Base-by-base conservation (phyloP, 2,888 invertebrate species). In the Ectemnius lituratus region DNA sequence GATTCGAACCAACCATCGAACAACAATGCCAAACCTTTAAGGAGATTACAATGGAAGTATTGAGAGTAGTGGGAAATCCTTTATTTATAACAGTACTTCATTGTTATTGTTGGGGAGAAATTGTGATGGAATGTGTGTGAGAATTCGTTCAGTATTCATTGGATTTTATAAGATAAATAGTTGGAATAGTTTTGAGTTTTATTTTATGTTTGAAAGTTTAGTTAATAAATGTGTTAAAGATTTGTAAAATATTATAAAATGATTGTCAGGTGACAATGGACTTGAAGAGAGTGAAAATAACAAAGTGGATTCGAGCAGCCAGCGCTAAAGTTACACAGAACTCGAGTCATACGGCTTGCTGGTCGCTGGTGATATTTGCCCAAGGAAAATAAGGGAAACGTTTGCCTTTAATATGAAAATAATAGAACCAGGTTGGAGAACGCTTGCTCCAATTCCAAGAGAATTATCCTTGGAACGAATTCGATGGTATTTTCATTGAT, bases 381-480 rank as follows among this genome's bases (percentile, higher is more conserved):
- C 46, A 20, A 37, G 20, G 37, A 46, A 62, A 71, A 71, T 62
- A 67, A 59, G 62, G 67, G 47, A 58, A 58, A 28, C 18, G 37
- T 37, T 28, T 71, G 28, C 28, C 37, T 67, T 62, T 49, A 67
- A 67, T 71, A 23, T 45, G 49, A 47, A 37, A 71, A 59, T 71
- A 70, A 70, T 64, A 60, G 59, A 65, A 57, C 56, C 14, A 23
- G 23, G 27, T 5, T 13, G 52, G 52, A 52, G 5, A 1, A 8
- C 0, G 52, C 2, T 14, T 52, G n/a, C n/a, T 16, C 16, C 16
- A 5, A 5, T 52, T 52, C 13, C 16, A 52, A 2, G 5, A 52
- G 47, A n/a, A 47, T 3, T 47, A 14, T n/a, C 47, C 14, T 14
- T 52, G 2, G 4, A 52, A 52, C 13, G 52, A 52, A 14, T 52